Percentiles rank a stretch among this genome's conserved stretches.
phyloP scores from a whole-genome alignment of 2,113 vertebrate genomes.

The Trematomus loennbergii region DNA sequence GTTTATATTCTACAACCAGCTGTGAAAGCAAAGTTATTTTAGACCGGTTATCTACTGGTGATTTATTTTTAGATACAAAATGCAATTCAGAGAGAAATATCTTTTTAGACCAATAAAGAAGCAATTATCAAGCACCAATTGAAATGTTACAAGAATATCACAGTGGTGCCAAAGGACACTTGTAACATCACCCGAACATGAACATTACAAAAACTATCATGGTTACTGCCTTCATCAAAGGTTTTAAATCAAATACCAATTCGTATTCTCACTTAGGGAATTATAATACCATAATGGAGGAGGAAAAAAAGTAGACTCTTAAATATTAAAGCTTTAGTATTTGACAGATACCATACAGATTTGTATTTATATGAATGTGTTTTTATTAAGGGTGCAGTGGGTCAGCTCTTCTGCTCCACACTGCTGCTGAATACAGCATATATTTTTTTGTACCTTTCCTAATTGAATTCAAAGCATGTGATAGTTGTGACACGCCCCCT shows the following conservation, averaged over 20 bases:
- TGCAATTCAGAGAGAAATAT: neutral
- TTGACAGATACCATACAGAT: neutral
- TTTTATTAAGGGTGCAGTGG: neutral
- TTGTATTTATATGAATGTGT: neutral
- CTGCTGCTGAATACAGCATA: slow-evolving; percentile 4
- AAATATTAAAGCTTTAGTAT: neutral
- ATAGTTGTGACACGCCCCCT: slow-evolving; percentile 80
- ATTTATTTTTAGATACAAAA: neutral
- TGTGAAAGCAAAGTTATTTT: neutral
- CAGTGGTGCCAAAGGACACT: neutral
- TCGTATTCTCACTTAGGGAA: neutral
- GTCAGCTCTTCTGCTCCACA: neutral
- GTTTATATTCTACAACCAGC: neutral
- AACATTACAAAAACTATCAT: neutral
- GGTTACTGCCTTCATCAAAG: neutral
- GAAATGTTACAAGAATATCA: slow-evolving; percentile 15
- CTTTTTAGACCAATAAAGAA: slow-evolving; percentile 13
- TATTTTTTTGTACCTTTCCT: neutral
- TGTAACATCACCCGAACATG: neutral
- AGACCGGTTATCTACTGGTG: neutral
- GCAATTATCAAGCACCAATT: neutral
- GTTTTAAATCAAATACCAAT: neutral
- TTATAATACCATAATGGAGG: neutral
- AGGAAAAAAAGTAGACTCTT: too few species aligned
- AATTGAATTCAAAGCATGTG: slow-evolving; percentile 46